Base-by-base conservation (phyloP, 2,113 vertebrate genomes). In the Phrynosoma platyrhinos region DNA sequence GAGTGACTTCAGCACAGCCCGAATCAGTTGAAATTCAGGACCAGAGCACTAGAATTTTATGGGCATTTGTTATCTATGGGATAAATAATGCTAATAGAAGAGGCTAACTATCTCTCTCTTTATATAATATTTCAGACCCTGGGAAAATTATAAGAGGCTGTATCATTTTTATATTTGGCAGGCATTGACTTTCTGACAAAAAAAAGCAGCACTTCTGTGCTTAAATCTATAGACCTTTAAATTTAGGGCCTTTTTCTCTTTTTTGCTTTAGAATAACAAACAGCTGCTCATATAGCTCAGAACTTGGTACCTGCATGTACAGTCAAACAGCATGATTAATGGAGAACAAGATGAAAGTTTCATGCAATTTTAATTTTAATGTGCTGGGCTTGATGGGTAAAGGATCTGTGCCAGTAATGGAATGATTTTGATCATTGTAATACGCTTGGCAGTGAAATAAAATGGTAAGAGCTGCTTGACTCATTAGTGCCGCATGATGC, bases 341-440 rank as follows among this genome's bases (percentile, higher is more conserved):
- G 87, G 82, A 86, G 91, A 94, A 94, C 47, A 83, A 92, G 92
- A 95, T 91, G 88, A 95, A 94, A 83, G 90, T 93, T 95, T 96
- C 79, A 90, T 90, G 81, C 83, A 95, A 93, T 76, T 95, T 95
- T 93, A 94, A 94, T 94, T 95, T 96, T 92, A 80, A 90, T 91
- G 89, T 82, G 95, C 91, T 88, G 72, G 72, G 90, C 72, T 91
- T 95, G 69, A 93, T 93, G 83, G 91, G 90, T 71, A 91, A 90
- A 92, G 91, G 76, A 68, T 88, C 91, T 93, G 75, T 84, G 87
- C 81, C 71, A 77, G 88, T 92, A 93, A 94, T 88, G 89, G 93
- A 94, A 81, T 12, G 92, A 90, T 93, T 71, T 72, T 92, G 82
- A 66, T 85, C 80, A 83, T 91, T 94, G 53, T 88, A 93, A 94